Conservation (phyloP, 2,888 invertebrate genomes). For the Drosophila borborema region DNA sequence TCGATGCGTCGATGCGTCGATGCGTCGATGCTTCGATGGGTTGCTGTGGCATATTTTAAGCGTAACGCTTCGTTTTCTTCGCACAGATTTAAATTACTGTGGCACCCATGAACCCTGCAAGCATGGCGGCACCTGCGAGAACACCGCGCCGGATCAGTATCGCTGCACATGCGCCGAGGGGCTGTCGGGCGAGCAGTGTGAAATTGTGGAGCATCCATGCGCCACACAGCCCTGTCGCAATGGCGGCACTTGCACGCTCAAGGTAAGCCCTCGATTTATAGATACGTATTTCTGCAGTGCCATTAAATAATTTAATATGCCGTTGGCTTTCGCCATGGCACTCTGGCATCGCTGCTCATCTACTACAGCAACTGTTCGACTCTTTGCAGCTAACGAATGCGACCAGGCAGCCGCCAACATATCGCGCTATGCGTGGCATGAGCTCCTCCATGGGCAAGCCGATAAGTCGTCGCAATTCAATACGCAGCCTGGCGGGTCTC, state of each 20-base stretch:
- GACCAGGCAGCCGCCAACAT: constrained; percentile 85
- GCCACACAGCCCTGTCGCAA: constrained; percentile 95
- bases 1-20: constrained; percentile 36
- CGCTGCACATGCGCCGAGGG: constrained; percentile 96
- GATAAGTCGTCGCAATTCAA: constrained; percentile 82
- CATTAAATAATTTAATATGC: constrained; percentile 72
- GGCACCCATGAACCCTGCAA: constrained; percentile 97
- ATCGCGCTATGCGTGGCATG: constrained; percentile 88
- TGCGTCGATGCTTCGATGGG: constrained; percentile 31
- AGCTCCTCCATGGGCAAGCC: constrained; percentile 85
- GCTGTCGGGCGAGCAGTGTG: constrained; percentile 96
- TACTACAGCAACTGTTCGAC: constrained; percentile 4
- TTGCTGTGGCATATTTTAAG: constrained; percentile 28
- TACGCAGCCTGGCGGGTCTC: constrained; percentile 78
- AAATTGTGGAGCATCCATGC: constrained; percentile 96
- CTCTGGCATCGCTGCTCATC: constrained; percentile 14
- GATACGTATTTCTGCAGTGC: constrained; percentile 55
- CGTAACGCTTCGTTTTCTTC: constrained; percentile 31
- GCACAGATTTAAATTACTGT: constrained; percentile 96
- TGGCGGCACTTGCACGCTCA: constrained; percentile 91
- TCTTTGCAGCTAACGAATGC: constrained; percentile 63
- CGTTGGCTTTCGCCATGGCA: constrained; percentile 33
- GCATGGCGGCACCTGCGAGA: constrained; percentile 97
- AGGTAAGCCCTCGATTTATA: constrained; percentile 81
- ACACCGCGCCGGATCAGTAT: constrained; percentile 96